Evolutionary conservation across 2,113 vertebrate species (phyloP).

Genomic region (Cebidichthys violaceus): DNA sequence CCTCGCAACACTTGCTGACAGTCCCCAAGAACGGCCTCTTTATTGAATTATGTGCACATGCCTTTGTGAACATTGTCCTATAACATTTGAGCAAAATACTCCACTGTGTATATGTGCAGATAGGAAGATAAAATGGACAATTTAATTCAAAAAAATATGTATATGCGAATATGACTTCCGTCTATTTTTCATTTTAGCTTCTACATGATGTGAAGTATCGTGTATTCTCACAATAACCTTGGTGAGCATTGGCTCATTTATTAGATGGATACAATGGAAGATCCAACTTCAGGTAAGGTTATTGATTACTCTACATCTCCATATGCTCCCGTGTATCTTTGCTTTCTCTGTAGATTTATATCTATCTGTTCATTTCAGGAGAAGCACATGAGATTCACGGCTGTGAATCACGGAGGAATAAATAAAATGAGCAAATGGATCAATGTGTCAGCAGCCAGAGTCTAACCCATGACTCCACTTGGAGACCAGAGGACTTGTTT

Average conservation of each 20-base stretch:
- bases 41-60: neutral
- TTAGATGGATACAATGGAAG: neutral
- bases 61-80: neutral
- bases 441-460: constrained; percentile 7
- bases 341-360: constrained; percentile 8
- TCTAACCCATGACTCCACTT: constrained; percentile 8
- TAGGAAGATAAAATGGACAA: neutral
- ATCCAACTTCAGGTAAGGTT: neutral
- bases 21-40: neutral
- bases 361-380: constrained; percentile 4
- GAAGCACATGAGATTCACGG: neutral
- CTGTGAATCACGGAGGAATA: constrained; percentile 5
- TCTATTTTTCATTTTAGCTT: neutral
- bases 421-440: constrained; percentile 15
- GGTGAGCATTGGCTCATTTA: neutral
- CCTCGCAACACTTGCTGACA: neutral
- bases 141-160: neutral
- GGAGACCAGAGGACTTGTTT: constrained; percentile 8
- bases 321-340: neutral
- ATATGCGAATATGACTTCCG: neutral
- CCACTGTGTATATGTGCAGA: too few species aligned
- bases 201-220: neutral
- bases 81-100: neutral
- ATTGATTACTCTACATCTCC: constrained; percentile 3
- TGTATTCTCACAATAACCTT: neutral